Evolutionary conservation across 2,797 vertebrate species (phyloP).

Genomic region (Acrossocheilus wenchowensis): DNA sequence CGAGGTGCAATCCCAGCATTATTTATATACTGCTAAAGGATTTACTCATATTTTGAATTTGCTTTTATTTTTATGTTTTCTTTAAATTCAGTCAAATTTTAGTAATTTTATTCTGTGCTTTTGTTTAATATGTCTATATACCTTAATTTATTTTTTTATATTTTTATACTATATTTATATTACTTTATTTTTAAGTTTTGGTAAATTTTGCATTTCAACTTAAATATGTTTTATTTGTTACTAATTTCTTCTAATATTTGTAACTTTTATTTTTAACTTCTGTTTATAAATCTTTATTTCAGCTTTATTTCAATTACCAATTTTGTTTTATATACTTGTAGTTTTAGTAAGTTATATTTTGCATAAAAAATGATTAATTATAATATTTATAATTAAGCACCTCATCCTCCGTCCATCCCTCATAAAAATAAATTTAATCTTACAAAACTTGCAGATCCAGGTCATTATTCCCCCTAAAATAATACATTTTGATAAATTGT

Average conservation of each 20-base stretch:
- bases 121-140: neutral
- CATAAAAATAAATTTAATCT: neutral
- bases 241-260: neutral
- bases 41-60: neutral
- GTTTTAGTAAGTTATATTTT: neutral
- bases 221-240: neutral
- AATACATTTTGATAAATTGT: neutral
- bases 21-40: neutral
- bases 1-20: constrained; percentile 75
- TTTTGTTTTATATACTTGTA: no score
- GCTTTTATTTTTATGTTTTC: neutral
- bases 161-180: no score
- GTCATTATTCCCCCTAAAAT: neutral
- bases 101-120: neutral
- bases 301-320: neutral
- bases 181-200: neutral
- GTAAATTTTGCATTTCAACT: neutral
- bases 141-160: neutral
- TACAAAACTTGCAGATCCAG: neutral
- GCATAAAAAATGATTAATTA: neutral
- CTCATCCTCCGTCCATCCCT: neutral
- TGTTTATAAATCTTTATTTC: neutral
- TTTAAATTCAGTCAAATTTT: neutral
- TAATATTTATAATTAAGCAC: neutral
- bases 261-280: neutral